These are phyloP conservation scores for Clanis bilineata DNA, from an alignment of 2,888 invertebrate species.

Conservation along the genomic window DNA sequence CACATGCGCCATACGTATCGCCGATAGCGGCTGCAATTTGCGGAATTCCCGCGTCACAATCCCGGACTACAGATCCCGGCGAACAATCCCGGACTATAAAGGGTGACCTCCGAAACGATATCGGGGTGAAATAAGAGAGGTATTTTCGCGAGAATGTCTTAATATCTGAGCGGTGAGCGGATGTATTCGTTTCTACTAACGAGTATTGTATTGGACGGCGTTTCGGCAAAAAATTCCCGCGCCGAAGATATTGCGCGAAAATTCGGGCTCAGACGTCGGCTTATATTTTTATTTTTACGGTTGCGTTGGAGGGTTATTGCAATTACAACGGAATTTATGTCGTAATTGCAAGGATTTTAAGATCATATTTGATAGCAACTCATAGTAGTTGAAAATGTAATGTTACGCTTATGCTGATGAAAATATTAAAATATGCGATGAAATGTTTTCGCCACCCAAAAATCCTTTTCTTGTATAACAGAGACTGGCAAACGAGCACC, in stretches of 20 bases:
- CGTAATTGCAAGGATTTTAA: not conserved
- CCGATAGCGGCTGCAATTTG: slow-evolving; percentile 24
- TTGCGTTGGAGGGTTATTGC: slow-evolving; percentile 12
- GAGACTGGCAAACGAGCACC: no score
- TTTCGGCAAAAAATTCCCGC: not conserved
- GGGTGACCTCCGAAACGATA: slow-evolving; percentile 27
- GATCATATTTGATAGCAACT: not conserved
- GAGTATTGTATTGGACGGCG: slow-evolving; percentile 8
- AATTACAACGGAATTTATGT: not conserved
- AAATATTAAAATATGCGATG: not conserved
- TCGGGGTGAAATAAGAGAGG: slow-evolving; percentile 24
- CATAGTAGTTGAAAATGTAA: not conserved
- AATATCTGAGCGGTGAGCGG: slow-evolving; percentile 23
- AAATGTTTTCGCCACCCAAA: not conserved
- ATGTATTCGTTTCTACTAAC: slow-evolving; percentile 9
- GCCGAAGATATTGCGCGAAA: slow-evolving; percentile 26
- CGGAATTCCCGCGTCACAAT: slow-evolving; percentile 23
- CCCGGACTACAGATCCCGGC: slow-evolving; percentile 9
- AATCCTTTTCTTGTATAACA: no score
- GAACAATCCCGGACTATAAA: slow-evolving; percentile 32
- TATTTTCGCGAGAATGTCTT: slow-evolving; percentile 38
- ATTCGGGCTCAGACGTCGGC: slow-evolving; percentile 18
- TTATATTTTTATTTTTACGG: slow-evolving; percentile 33
- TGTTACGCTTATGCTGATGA: not conserved
- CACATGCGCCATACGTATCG: slow-evolving; percentile 2